Percentiles rank a stretch among this genome's conserved stretches.
Evolutionary conservation across 2,888 invertebrate species (phyloP).

Genomic region (Folsomia manolachei): DNA sequence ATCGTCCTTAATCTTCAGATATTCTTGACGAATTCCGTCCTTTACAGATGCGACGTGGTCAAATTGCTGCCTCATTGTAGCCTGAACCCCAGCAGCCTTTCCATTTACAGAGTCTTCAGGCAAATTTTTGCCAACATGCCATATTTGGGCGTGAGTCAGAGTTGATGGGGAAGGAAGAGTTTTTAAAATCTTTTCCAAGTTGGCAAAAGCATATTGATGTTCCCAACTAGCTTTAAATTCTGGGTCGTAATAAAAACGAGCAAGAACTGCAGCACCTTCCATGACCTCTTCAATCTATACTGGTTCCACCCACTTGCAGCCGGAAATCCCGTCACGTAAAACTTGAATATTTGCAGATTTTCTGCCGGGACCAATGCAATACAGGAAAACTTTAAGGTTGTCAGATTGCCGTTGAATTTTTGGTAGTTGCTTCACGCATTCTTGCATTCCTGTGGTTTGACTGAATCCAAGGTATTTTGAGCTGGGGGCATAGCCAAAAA

Average conservation of each 20-base stretch:
- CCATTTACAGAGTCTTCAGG: neutral
- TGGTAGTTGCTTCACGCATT: neutral
- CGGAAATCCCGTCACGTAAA: neutral
- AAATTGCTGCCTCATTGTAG: neutral
- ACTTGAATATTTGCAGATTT: neutral
- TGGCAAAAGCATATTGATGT: neutral
- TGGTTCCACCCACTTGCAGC: neutral
- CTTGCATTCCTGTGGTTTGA: neutral
- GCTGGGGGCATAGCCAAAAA: neutral
- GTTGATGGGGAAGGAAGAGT: neutral
- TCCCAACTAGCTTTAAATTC: neutral
- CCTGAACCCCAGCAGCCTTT: neutral
- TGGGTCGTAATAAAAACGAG: neutral
- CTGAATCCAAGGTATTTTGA: neutral
- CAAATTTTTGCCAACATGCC: neutral
- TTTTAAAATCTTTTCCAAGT: neutral
- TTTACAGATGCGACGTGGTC: neutral
- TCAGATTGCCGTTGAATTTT: neutral
- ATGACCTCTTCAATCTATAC: neutral
- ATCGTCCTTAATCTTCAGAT: neutral
- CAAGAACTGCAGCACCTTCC: neutral
- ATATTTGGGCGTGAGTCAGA: neutral
- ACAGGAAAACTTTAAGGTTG: neutral
- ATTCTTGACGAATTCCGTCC: neutral
- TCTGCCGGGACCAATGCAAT: neutral